phyloP scores from a whole-genome alignment of 1,140 invertebrate species.

The Carcinoscorpius rotundicauda region DNA sequence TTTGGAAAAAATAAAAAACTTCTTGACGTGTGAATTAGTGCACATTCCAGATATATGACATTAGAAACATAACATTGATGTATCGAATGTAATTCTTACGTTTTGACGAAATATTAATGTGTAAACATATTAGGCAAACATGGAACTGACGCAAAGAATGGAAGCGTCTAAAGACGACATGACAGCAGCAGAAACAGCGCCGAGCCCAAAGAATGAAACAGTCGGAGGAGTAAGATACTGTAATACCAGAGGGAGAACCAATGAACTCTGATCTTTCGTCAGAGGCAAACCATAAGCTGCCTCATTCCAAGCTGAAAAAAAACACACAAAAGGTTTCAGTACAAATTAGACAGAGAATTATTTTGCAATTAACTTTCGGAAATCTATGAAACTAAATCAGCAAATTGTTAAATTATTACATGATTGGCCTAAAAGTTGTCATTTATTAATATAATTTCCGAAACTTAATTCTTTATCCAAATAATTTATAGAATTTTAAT shows the following conservation, averaged over 20 bases:
- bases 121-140: conserved; percentile 97
- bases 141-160: conserved; percentile 87
- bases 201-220: conserved; percentile 91
- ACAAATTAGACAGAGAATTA: too few relatives aligned
- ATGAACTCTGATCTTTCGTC: conserved; percentile 57
- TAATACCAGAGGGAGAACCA: conserved; percentile 92
- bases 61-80: too few relatives aligned
- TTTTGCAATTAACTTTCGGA: too few relatives aligned
- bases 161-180: conserved; percentile 98
- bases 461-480: too few relatives aligned
- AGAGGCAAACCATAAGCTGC: conserved; percentile 57
- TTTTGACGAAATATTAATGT: conserved; percentile 88
- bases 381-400: too few relatives aligned
- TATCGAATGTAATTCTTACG: conserved; percentile 36
- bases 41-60: too few relatives aligned
- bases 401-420: too few relatives aligned
- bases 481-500: too few relatives aligned
- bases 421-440: too few relatives aligned
- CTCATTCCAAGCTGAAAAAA: conserved; percentile 73
- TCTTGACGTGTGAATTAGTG: too few relatives aligned
- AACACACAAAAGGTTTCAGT: not conserved
- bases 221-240: conserved; percentile 84
- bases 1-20: too few relatives aligned
- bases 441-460: too few relatives aligned
- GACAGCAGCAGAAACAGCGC: conserved; percentile 94